These are phyloP conservation scores for Poeciliopsis gracilis DNA, from an alignment of 2,797 vertebrate species.

Conservation along the genomic window DNA sequence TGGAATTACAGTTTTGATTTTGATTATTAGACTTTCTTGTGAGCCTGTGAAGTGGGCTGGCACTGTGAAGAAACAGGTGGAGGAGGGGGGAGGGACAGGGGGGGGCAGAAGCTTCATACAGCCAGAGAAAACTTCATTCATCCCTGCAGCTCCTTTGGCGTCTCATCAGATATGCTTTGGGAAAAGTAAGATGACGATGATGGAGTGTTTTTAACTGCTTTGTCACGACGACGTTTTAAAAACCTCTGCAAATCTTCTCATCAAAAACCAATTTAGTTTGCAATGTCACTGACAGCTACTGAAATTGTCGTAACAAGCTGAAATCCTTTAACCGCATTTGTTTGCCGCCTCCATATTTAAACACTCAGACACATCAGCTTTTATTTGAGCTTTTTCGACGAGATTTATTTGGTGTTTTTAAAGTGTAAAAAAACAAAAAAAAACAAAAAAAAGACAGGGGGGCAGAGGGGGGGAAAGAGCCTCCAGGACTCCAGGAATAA, in stretches of 20 bases:
- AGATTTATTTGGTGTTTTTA: background rate
- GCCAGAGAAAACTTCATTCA: background rate
- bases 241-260: background rate
- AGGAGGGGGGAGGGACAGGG: background rate
- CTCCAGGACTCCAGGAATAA: background rate
- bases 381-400: background rate
- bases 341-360: background rate
- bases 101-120: background rate
- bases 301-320: background rate
- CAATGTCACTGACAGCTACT: background rate
- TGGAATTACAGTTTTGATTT: background rate
- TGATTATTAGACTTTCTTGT: background rate
- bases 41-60: background rate
- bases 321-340: background rate
- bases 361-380: background rate
- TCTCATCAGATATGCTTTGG: background rate
- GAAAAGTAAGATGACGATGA: background rate
- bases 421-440: background rate
- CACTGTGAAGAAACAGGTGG: constrained; percentile 2
- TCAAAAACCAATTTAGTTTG: background rate
- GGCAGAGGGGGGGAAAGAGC: accelerated
- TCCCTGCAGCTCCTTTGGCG: background rate
- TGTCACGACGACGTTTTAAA: background rate
- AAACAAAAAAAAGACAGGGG: too few relatives aligned
- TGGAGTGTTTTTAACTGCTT: background rate